Evolutionary conservation across 1,140 invertebrate genomes (phyloP).

Genomic region (Ptiloglossa arizonensis): DNA sequence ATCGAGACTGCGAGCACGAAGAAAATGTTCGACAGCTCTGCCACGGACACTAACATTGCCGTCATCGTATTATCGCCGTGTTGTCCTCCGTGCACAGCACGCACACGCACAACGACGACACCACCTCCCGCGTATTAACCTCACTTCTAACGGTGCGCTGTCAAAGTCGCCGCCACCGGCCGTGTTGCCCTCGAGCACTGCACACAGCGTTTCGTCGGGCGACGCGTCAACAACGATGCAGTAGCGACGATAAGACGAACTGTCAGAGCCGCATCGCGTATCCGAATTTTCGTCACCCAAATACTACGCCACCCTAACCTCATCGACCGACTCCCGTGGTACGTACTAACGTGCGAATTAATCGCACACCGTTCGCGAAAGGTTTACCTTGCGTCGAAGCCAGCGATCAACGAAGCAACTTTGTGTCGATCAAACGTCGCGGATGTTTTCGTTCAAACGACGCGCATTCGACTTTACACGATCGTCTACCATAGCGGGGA

Average conservation of each 20-base stretch:
- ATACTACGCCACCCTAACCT: slow-evolving; percentile 47
- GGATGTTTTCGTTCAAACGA: slow-evolving; percentile 11
- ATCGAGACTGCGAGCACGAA: slow-evolving; percentile 86
- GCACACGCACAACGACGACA: slow-evolving; percentile 27
- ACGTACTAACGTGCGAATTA: not conserved
- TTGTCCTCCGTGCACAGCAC: slow-evolving; percentile 42
- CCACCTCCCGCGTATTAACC: slow-evolving; percentile 25
- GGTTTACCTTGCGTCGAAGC: not conserved
- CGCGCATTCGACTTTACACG: not conserved
- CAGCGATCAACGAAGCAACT: not conserved
- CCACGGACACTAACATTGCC: slow-evolving; percentile 85
- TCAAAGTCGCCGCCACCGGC: slow-evolving; percentile 25
- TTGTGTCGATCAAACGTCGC: not conserved
- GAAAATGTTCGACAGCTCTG: slow-evolving; percentile 87
- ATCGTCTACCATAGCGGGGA: slow-evolving; percentile 17
- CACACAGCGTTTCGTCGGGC: not conserved
- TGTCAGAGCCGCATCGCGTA: slow-evolving; percentile 43
- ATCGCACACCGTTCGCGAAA: not conserved
- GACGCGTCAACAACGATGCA: not conserved
- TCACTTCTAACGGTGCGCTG: slow-evolving; percentile 31
- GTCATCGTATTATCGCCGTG: slow-evolving; percentile 77
- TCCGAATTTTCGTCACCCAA: slow-evolving; percentile 26
- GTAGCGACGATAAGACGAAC: not conserved
- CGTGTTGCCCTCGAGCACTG: slow-evolving; percentile 19
- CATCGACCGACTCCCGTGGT: slow-evolving; percentile 33